Conservation (phyloP, 2,113 vertebrate species). For the Tonatia bakeri region DNA sequence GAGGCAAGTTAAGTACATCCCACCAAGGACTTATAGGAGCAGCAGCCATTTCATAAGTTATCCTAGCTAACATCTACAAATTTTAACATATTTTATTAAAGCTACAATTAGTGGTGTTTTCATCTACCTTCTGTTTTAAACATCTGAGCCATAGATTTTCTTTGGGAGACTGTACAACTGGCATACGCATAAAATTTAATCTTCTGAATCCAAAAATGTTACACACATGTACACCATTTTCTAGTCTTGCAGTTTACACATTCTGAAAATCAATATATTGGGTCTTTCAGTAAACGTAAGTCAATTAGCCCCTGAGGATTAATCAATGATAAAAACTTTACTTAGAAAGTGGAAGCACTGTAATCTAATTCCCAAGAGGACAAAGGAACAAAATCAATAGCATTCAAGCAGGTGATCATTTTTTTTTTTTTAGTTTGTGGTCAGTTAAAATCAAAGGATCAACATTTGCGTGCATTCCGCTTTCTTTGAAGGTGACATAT, state of each 20-base stretch:
- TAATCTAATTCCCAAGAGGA: slow-evolving; percentile 35
- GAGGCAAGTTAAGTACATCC: background rate
- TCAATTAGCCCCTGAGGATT: background rate
- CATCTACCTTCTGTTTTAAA: background rate
- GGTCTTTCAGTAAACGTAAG: slow-evolving; percentile 34
- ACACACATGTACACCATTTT: background rate
- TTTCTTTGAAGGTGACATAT: slow-evolving; percentile 10
- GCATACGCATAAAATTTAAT: background rate
- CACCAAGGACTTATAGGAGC: background rate
- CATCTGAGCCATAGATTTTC: background rate
- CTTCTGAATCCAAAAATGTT: background rate
- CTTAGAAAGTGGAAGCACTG: slow-evolving; percentile 2
- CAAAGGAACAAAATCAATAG: slow-evolving; percentile 38
- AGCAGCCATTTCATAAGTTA: background rate
- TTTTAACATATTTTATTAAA: background rate
- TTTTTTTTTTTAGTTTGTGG: background rate
- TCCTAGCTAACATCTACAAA: background rate
- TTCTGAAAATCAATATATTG: slow-evolving; percentile 48
- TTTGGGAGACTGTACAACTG: background rate
- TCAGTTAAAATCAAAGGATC: slow-evolving; percentile 22
- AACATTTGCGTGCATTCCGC: background rate
- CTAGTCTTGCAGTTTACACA: background rate
- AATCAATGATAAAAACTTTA: slow-evolving; percentile 45
- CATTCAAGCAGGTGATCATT: background rate
- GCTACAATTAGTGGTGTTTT: background rate